Conservation (phyloP, 2,888 invertebrate species). For the Melanotus villosus region DNA sequence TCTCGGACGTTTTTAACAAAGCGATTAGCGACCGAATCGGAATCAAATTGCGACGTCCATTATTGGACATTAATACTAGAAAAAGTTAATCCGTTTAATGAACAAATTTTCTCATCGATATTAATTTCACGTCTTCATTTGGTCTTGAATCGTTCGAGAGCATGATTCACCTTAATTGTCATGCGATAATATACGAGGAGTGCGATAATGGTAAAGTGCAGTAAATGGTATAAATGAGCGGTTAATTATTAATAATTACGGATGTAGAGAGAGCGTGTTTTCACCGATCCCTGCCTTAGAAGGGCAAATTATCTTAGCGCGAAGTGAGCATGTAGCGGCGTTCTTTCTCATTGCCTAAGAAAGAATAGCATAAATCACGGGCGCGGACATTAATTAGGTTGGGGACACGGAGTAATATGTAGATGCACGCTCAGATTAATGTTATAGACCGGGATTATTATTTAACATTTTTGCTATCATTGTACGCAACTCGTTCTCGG, state of each 20-base stretch:
- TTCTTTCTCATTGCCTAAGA: constrained; percentile 53
- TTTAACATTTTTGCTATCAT: constrained; percentile 53
- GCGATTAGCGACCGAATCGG: not conserved
- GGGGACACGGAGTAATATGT: constrained; percentile 66
- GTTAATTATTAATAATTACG: constrained; percentile 49
- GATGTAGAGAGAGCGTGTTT: constrained; percentile 46
- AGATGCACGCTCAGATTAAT: constrained; percentile 66
- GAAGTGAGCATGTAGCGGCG: constrained; percentile 47
- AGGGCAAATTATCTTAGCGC: constrained; percentile 56
- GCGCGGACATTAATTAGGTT: constrained; percentile 67
- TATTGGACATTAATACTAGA: no score
- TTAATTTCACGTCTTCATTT: constrained; percentile 8
- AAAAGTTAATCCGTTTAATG: no score
- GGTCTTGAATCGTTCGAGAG: constrained; percentile 3
- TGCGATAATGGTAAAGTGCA: constrained; percentile 34
- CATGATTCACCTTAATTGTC: constrained; percentile 33
- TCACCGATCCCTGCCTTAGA: constrained; percentile 46
- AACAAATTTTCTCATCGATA: no score
- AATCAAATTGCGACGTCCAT: no score
- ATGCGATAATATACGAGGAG: constrained; percentile 26
- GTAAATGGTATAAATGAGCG: constrained; percentile 29
- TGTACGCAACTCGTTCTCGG: constrained; percentile 45
- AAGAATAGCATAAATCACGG: constrained; percentile 66
- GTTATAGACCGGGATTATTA: constrained; percentile 56
- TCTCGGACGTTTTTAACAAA: not conserved